These are phyloP conservation scores for Lasioglossum malachurum DNA, from an alignment of 2,888 invertebrate genomes.

Conservation along the genomic window DNA sequence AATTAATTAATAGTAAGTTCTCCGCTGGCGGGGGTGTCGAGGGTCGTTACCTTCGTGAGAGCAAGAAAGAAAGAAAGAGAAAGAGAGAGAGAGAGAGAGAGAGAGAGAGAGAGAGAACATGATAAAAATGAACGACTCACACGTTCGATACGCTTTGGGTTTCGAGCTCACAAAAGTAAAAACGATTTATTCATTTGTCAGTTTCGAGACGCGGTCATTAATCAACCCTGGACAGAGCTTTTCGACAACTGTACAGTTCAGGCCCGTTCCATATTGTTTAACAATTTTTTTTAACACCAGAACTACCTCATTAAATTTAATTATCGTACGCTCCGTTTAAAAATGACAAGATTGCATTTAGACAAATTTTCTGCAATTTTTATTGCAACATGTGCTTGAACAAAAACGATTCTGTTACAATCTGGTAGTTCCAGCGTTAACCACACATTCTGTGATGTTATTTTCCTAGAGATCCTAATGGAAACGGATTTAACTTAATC, in stretches of 20 bases:
- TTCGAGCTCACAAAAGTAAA: not conserved
- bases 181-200: not conserved
- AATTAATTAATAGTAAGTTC: conserved; percentile 51
- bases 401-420: not conserved
- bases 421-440: not conserved
- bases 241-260: not conserved
- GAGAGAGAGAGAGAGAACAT: not conserved
- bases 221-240: not conserved
- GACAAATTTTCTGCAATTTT: not conserved
- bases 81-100: conserved; percentile 41
- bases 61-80: conserved; percentile 28
- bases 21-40: conserved; percentile 38
- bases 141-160: not conserved
- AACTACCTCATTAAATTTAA: not conserved
- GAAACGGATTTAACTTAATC: not conserved
- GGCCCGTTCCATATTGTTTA: not conserved
- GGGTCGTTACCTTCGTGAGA: conserved; percentile 47
- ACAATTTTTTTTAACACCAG: not conserved
- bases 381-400: not conserved
- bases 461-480: not conserved
- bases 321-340: not conserved
- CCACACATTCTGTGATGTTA: not conserved
- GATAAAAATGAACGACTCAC: not conserved
- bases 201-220: not conserved
- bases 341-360: not conserved